Evolutionary conservation across 2,888 invertebrate species (phyloP).

Genomic region (Dicyrtoma fusca): DNA sequence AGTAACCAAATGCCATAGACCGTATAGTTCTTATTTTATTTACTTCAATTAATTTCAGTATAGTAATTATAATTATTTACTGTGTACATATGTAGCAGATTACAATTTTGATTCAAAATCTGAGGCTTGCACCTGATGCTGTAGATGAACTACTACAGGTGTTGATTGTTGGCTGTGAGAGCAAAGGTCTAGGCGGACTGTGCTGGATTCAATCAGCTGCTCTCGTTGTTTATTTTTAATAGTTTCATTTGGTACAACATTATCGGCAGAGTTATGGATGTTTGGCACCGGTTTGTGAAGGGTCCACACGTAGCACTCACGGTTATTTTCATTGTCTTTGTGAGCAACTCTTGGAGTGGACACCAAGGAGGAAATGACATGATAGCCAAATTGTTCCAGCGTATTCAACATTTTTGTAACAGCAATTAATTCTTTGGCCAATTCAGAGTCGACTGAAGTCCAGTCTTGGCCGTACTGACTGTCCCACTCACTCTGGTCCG

Average conservation of each 20-base stretch:
- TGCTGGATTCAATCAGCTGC: neutral
- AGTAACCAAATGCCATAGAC: too few relatives aligned
- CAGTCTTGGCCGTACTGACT: constrained; percentile 6
- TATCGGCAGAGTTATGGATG: too few relatives aligned
- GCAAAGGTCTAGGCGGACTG: too few relatives aligned
- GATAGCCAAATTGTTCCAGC: constrained; percentile 13
- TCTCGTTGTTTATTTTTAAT: neutral
- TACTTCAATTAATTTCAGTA: too few relatives aligned
- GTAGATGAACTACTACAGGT: too few relatives aligned
- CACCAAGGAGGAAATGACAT: constrained; percentile 2
- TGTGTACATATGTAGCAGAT: too few relatives aligned
- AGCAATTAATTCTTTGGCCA: constrained; percentile 11
- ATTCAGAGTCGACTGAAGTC: constrained; percentile 24
- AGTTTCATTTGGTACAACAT: neutral
- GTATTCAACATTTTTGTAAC: constrained; percentile 27
- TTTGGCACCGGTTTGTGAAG: constrained; percentile 16
- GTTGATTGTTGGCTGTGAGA: too few relatives aligned
- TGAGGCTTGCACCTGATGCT: too few relatives aligned
- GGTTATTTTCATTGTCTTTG: constrained; percentile 30
- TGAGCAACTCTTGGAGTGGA: constrained; percentile 11
- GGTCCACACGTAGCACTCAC: constrained; percentile 32
- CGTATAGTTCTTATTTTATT: too few relatives aligned
- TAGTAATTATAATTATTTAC: too few relatives aligned
- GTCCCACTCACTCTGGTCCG: constrained; percentile 10
- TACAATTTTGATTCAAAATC: too few relatives aligned